Conservation (phyloP, 2,888 invertebrate genomes). For the Eurytoma californica region DNA sequence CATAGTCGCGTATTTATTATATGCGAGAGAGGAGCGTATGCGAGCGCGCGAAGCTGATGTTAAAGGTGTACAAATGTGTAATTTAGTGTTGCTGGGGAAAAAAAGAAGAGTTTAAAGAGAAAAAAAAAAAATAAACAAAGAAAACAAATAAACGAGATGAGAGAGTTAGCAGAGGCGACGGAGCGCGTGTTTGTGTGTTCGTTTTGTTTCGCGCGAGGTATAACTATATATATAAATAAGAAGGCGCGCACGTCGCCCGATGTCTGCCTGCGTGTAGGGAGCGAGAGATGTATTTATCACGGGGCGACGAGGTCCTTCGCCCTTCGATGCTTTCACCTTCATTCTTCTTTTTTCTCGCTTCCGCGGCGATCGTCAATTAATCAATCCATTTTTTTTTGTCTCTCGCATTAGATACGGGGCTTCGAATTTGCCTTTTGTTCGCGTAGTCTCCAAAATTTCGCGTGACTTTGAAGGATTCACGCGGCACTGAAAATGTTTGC, state of each 20-base stretch:
- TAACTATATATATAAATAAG: background rate
- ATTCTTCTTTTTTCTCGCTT: no score
- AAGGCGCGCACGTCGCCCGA: no score
- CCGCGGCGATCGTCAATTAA: no score
- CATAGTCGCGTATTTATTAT: slow-evolving; percentile 45
- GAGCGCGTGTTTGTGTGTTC: background rate
- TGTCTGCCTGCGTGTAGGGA: no score
- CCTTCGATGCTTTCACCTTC: background rate
- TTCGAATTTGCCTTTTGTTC: no score
- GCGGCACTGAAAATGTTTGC: background rate
- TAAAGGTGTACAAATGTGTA: slow-evolving; percentile 68
- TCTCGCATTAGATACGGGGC: no score
- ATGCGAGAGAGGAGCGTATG: background rate
- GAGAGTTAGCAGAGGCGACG: background rate
- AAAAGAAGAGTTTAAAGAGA: slow-evolving; percentile 19
- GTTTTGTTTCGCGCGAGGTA: slow-evolving; percentile 16
- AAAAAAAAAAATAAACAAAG: slow-evolving; percentile 35
- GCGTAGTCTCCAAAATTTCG: no score
- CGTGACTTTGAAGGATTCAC: no score
- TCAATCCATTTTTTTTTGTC: no score
- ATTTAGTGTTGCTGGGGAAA: slow-evolving; percentile 63
- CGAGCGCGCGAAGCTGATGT: slow-evolving; percentile 48
- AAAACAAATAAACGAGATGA: slow-evolving; percentile 21
- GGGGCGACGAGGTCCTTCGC: no score
- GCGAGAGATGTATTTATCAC: no score